Base-by-base conservation (phyloP, 2,888 invertebrate genomes). In the Yponomeuta malinellus region DNA sequence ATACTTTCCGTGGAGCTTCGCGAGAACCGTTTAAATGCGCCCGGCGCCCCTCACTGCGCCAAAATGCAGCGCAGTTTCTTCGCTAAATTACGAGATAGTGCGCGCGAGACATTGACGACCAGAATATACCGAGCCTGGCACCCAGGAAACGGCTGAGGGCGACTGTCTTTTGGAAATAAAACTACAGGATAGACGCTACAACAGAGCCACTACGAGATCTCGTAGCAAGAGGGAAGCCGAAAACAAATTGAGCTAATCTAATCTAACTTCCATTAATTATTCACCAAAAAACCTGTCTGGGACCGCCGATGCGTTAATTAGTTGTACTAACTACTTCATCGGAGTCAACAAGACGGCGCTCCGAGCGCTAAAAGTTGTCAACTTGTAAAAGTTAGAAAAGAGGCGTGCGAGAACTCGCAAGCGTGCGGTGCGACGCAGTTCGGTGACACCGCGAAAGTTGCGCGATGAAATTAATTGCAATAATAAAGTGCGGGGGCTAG, bases 391-490 rank as follows among this genome's bases (percentile, higher is more conserved):
- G 43, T 63, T 43, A 10, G 8, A 68, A 65, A 68, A 68, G 31
- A 68, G 68, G n/a, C 37, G 6, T 2, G 43, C 68, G 33, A 29
- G 12, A 68, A 37, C 37, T n/a, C 12, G 48, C 37, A 67, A 67
- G 43, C 52, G 52, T 8, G 12, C 10, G 52, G 12, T 8, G 52
- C 52, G 52, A 8, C 52, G 52, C 12, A 12, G 69, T 69, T 29
- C 52, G 69, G 52, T 31, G 59, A 69, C 69, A 59, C 15, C 70
- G 70, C 29, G 65, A 65, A 65, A 70, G 33, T 70, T 69, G 23
- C 52, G 68, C 68, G 63, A 78, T 78, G 79, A 84, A 84, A 88
- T 88, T 88, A 87, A 88, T 88, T 82, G 85, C 84, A 84, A 83
- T 86, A 85, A 85, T 84, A 86, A 83, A 83, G 83, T 84, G 84